Base-by-base conservation (phyloP, 2,797 vertebrate species). In the Picus viridis region DNA sequence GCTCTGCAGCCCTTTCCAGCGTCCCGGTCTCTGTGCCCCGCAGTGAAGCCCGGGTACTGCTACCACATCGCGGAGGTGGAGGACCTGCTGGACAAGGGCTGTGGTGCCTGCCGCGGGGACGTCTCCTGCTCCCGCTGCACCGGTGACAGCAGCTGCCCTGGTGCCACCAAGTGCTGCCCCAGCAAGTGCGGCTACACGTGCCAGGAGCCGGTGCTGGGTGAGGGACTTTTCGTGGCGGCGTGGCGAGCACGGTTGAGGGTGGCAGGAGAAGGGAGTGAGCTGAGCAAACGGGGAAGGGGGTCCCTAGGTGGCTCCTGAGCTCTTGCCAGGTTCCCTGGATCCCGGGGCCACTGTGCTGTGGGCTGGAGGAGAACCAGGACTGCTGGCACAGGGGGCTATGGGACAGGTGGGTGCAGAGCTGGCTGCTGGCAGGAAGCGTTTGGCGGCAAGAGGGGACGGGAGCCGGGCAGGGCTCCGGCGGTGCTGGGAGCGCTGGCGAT, bases 201-300 rank as follows among this genome's bases (percentile, higher is more conserved):
- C 90, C 95, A 96, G 94, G 93, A 96, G 86, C 94, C 95, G 1
- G 95, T 96, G 93, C 12, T 68, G 45, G 95, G 95, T 96, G 78
- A 96, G 95, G 32, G 82, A 45, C 57, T 71, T 41, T 49, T 47
- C n/a, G 34, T 0, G 5, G 59, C 1, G 24, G 36, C 0, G 0
- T 43, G 77, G 54, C 3, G 16, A 5, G 26, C 2, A 1, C 58
- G 4, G 43, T 77, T 49, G 34, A 0, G 16, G 74, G 68, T 2
- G 9, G 29, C 19, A 12, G 65, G 65, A 65, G 19, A 13, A 7
- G 6, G 19, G 13, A 7, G 6, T 12, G 41, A 76, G 19, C 47
- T 29, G 6, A 12, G 39, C 6, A 16, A 17, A 53, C 7, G 0
- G 5, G n/a, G n/a, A 76, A n/a, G 29, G 53, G 29, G 41, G 14